phyloP scores from a whole-genome alignment of 2,797 vertebrate genomes.

The Anguilla marmorata region DNA sequence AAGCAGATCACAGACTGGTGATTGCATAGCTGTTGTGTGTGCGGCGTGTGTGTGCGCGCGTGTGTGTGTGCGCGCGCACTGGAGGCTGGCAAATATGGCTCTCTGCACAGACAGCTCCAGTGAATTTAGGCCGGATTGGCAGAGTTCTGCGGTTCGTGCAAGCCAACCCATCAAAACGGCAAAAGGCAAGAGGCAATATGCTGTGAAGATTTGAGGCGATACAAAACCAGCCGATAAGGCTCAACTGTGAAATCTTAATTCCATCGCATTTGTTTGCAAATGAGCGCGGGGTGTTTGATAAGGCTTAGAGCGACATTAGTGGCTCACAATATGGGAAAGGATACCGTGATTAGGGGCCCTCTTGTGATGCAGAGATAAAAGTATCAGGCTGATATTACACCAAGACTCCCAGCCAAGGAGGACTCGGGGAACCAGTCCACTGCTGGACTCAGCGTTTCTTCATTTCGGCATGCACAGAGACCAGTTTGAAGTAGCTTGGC shows the following conservation, averaged over 20 bases:
- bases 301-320: slow-evolving; percentile 45
- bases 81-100: slow-evolving; percentile 46
- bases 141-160: not conserved
- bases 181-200: slow-evolving; percentile 48
- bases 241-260: slow-evolving; percentile 44
- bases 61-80: slow-evolving; percentile 37
- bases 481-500: not conserved
- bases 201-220: slow-evolving; percentile 51
- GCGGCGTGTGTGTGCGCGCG: slow-evolving; percentile 31
- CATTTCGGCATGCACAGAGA: not conserved
- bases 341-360: slow-evolving; percentile 9
- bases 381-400: slow-evolving; percentile 8
- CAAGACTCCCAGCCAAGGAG: slow-evolving; percentile 10
- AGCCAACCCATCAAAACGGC: slow-evolving; percentile 40
- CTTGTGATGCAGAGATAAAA: slow-evolving; percentile 25
- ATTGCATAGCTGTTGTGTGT: not conserved
- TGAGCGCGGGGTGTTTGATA: slow-evolving; percentile 50
- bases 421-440: not conserved
- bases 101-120: slow-evolving; percentile 1
- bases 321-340: slow-evolving; percentile 34
- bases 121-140: slow-evolving; percentile 16
- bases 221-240: slow-evolving; percentile 49
- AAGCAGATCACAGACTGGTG: slow-evolving; percentile 24
- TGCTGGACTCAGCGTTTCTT: not conserved
- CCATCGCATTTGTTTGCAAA: slow-evolving; percentile 38